Conservation (phyloP, 2,888 invertebrate genomes). For the Tiliacea citrago region DNA sequence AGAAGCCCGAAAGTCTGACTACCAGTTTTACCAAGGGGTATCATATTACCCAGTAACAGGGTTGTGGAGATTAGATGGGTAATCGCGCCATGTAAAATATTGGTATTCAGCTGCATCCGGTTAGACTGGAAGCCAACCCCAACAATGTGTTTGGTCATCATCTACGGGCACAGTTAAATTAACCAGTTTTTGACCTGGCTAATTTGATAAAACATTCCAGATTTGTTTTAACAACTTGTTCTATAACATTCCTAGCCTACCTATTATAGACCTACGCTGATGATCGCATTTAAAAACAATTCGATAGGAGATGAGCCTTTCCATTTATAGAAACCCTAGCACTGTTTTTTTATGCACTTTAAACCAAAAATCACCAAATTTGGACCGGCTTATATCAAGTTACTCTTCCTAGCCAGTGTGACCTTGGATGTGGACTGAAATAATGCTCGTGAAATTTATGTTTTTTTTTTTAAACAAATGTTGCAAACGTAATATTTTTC, state of each 20-base stretch:
- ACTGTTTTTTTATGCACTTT: not conserved
- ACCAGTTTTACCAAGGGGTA: too few relatives aligned
- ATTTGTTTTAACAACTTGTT: conserved; percentile 2
- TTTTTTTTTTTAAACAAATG: too few relatives aligned
- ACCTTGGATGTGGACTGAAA: not conserved
- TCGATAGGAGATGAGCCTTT: not conserved
- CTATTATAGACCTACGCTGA: conserved; percentile 25
- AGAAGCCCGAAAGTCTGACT: too few relatives aligned
- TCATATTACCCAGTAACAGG: too few relatives aligned
- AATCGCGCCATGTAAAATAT: too few relatives aligned
- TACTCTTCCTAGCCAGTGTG: not conserved
- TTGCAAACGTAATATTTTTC: too few relatives aligned
- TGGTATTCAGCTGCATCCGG: too few relatives aligned
- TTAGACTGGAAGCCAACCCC: too few relatives aligned
- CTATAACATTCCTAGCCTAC: not conserved
- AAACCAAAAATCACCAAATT: not conserved
- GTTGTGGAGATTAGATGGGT: too few relatives aligned
- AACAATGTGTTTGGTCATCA: not conserved
- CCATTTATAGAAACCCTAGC: not conserved
- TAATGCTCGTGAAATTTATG: too few relatives aligned
- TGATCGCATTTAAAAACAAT: conserved; percentile 1
- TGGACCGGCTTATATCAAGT: not conserved
- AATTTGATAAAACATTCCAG: not conserved
- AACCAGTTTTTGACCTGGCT: not conserved
- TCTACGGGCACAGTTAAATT: conserved; percentile 2